phyloP scores from a whole-genome alignment of 2,888 invertebrate genomes.

The Nebria salina region DNA sequence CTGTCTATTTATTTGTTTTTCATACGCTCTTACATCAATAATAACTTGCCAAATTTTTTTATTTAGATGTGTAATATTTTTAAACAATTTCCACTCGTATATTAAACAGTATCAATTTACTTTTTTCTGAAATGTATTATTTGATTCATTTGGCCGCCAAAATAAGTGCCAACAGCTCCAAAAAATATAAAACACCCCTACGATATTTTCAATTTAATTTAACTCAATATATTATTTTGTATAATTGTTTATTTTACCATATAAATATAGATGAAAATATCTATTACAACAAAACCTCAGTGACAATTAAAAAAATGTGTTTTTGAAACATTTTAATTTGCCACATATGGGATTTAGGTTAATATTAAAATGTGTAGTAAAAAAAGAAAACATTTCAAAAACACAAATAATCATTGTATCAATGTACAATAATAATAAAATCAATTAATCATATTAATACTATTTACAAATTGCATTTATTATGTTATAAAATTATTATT shows the following conservation, averaged over 20 bases:
- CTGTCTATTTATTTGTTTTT: constrained; percentile 51
- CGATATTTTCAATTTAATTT: not conserved
- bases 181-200: not conserved
- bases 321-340: constrained; percentile 10
- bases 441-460: constrained; percentile 53
- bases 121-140: no score
- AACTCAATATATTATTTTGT: constrained; percentile 19
- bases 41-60: not conserved
- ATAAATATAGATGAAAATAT: constrained; percentile 58
- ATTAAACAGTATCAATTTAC: no score
- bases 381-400: constrained; percentile 8
- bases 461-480: constrained; percentile 53
- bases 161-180: not conserved
- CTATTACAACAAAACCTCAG: constrained; percentile 56
- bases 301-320: constrained; percentile 14
- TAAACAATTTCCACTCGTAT: no score
- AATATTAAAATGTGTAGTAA: not conserved
- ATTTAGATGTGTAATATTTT: not conserved
- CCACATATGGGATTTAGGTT: not conserved
- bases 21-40: constrained; percentile 34
- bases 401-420: constrained; percentile 8
- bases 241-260: constrained; percentile 53
- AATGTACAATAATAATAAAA: constrained; percentile 30
- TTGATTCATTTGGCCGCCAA: no score
- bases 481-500: constrained; percentile 37